Evolutionary conservation across 2,113 vertebrate genomes (phyloP).

Genomic region (Grallaria varia): DNA sequence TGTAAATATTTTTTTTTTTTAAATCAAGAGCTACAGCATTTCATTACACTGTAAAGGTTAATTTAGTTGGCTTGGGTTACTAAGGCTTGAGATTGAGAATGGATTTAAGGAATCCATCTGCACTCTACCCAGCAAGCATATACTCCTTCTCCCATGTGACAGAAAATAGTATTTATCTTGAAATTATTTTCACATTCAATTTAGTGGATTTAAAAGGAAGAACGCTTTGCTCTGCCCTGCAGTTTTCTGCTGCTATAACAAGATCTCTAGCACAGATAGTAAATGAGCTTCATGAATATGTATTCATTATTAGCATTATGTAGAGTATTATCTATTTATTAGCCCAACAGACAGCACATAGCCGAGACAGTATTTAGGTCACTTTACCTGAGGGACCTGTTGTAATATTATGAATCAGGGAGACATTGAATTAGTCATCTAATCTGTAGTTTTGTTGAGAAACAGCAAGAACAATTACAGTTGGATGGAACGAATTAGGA

Average conservation of each 20-base stretch:
- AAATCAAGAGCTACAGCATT: neutral
- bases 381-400: neutral
- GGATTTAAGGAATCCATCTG: neutral
- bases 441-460: conserved; percentile 2
- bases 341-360: neutral
- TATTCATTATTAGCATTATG: neutral
- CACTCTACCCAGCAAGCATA: neutral
- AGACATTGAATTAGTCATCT: conserved; percentile 10
- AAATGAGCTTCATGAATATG: neutral
- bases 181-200: neutral
- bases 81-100: neutral
- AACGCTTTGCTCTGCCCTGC: neutral
- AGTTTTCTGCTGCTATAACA: neutral
- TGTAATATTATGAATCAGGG: conserved; percentile 8
- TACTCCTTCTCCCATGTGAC: neutral
- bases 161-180: neutral
- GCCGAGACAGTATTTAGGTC: conserved; percentile 1
- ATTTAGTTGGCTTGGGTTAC: neutral
- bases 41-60: neutral
- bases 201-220: neutral
- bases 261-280: neutral
- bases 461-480: conserved; percentile 13
- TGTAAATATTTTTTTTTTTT: neutral
- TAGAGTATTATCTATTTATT: conserved; percentile 13
- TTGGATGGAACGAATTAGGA: neutral